Evolutionary conservation across 2,888 invertebrate genomes (phyloP).

Genomic region (Acleris literana): DNA sequence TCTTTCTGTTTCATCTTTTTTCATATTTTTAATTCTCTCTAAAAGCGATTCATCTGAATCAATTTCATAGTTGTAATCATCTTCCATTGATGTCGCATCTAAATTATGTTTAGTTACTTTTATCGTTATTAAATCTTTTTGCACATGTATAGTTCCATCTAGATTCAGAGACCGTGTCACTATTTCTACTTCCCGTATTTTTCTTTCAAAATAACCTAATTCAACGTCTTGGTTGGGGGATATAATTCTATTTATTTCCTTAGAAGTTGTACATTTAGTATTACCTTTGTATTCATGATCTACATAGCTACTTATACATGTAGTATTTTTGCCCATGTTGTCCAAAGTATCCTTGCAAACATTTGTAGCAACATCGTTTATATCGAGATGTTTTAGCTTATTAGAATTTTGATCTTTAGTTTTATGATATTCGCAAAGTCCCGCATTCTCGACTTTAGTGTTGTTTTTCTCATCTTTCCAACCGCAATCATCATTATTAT

Average conservation of each 20-base stretch:
- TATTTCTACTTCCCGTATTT: constrained; percentile 54
- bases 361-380: too few species aligned
- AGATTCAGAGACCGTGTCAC: constrained; percentile 48
- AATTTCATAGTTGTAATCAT: background rate
- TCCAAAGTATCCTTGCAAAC: too few species aligned
- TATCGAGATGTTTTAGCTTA: too few species aligned
- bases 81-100: constrained; percentile 40
- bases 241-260: background rate
- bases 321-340: too few species aligned
- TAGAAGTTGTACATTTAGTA: too few species aligned
- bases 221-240: constrained; percentile 14
- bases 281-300: too few species aligned
- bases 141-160: constrained; percentile 53
- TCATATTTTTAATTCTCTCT: background rate
- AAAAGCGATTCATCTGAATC: constrained; percentile 9
- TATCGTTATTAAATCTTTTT: constrained; percentile 54
- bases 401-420: too few species aligned
- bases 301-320: too few species aligned
- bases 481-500: too few species aligned
- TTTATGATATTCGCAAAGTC: too few species aligned
- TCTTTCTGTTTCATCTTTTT: background rate
- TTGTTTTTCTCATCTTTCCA: too few species aligned
- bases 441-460: too few species aligned
- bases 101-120: constrained; percentile 45
- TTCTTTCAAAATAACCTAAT: constrained; percentile 47